A percentile compares a stretch with the other conserved stretches of the same genome.
Conservation (phyloP, 2,797 vertebrate genomes). For the Glossophaga mutica region DNA sequence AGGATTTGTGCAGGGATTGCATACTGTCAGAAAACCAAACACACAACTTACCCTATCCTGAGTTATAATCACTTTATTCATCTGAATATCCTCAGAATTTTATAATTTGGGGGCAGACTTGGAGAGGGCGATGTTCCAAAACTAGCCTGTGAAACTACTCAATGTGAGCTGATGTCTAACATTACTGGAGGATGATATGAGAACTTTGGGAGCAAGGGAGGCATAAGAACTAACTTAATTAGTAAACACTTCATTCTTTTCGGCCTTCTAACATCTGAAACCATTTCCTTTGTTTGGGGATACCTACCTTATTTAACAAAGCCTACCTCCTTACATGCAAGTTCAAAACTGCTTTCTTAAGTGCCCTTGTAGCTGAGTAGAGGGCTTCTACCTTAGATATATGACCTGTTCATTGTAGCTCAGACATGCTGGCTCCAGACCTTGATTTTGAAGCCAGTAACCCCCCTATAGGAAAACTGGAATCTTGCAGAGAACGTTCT, state of each 20-base stretch:
- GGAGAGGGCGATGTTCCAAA: neutral
- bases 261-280: neutral
- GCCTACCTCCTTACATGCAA: neutral
- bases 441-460: neutral
- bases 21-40: slow-evolving; percentile 17
- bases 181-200: neutral
- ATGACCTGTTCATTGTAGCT: neutral
- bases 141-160: neutral
- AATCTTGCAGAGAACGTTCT: neutral
- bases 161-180: neutral
- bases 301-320: neutral
- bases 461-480: neutral
- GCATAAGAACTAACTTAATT: neutral
- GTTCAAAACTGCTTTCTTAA: neutral
- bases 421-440: neutral
- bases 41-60: neutral
- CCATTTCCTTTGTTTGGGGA: neutral
- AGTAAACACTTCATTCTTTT: neutral
- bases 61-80: slow-evolving; percentile 1
- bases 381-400: neutral
- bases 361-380: neutral
- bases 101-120: neutral
- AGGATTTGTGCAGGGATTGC: neutral
- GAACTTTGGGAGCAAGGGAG: neutral
- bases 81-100: neutral